A percentile compares a stretch with the other conserved stretches of the same genome.
Conservation (phyloP, 92 coral and sea anemone species). For the Zoanthus solanderi region DNA sequence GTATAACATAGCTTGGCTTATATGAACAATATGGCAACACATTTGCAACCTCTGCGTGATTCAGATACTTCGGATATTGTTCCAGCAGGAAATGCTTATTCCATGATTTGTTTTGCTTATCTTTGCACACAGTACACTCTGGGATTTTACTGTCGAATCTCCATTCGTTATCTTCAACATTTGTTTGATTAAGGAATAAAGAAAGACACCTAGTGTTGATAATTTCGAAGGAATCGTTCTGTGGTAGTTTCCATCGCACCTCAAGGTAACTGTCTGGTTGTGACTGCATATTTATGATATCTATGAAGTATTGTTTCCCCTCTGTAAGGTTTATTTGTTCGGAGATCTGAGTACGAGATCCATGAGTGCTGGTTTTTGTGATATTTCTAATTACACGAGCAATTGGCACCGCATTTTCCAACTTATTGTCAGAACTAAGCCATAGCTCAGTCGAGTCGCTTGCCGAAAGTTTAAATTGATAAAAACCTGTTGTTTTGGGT, state of each 20-base stretch:
- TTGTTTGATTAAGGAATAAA: conserved; percentile 32
- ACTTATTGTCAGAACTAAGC: conserved; percentile 21
- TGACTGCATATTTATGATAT: conserved; percentile 32
- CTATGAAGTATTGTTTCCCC: conserved; percentile 41
- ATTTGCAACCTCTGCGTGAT: conserved; percentile 15
- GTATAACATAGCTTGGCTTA: conserved; percentile 20
- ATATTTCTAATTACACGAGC: conserved; percentile 26
- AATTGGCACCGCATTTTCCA: conserved; percentile 34
- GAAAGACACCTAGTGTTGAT: conserved; percentile 7
- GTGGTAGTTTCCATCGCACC: conserved; percentile 28
- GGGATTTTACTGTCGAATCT: conserved; percentile 29
- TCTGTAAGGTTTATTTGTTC: conserved; percentile 14
- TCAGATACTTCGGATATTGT: background rate
- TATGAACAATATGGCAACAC: conserved; percentile 17
- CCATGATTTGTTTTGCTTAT: background rate
- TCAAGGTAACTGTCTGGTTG: conserved; percentile 6
- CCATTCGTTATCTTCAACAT: background rate
- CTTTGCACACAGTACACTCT: conserved; percentile 2
- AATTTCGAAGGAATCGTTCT: conserved; percentile 34
- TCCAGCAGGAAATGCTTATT: conserved; percentile 15
- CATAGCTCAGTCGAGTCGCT: conserved; percentile 22
- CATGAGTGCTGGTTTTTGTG: background rate
- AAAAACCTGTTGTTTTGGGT: conserved; percentile 35
- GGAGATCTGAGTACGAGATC: conserved; percentile 1
- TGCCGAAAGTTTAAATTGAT: conserved; percentile 23